Evolutionary conservation across 2,888 invertebrate genomes (phyloP), one percentile per base, ranked within the genome.

Genomic region (Himalopsyche kuldschensis): DNA sequence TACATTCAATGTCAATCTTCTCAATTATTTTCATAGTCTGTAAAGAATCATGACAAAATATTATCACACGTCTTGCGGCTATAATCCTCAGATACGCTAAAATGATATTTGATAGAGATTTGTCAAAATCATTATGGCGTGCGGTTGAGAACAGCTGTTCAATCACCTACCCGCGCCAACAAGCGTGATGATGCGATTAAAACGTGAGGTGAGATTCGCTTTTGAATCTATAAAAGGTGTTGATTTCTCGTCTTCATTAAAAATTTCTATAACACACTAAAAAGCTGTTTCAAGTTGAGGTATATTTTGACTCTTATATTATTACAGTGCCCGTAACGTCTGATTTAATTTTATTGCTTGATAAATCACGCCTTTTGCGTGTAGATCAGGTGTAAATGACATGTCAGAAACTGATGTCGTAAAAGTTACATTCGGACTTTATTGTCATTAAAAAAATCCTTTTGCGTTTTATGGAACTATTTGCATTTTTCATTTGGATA

Each of bases 351-450:
- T 69, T 69, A 69, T 69, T 69, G 30, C 30, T 69, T 69, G 69
- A 69, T 69, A 69, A 69, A 69, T 81, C 76, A 81, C 41, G 35
- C 55, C 81, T 55, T 77, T 81, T 81, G 47, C 55, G 78, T 81
- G 41, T 47, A 47, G 77, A 78, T 78, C 81, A 81, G 81, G 81
- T 81, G 81, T 81, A 81, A 55, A 63, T 78, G 76, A 77, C 55
- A 81, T 76, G 48, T 41, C 76, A 46, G n/a, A 81, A 77, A 17
- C 47, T 27, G 35, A 76, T 3, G 69, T 69, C 69, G 69, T 69
- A 69, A 69, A 69, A 11, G 69, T 69, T 69, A 69, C 69, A 69
- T 69, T 69, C 69, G 15, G 20, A 27, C 69, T 69, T 69, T 69
- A 69, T 30, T 69, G 69, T 69, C 69, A 69, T 69, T 69, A 69